Base-by-base conservation (phyloP, 2,113 vertebrate species). In the Prietella phreatophila region DNA sequence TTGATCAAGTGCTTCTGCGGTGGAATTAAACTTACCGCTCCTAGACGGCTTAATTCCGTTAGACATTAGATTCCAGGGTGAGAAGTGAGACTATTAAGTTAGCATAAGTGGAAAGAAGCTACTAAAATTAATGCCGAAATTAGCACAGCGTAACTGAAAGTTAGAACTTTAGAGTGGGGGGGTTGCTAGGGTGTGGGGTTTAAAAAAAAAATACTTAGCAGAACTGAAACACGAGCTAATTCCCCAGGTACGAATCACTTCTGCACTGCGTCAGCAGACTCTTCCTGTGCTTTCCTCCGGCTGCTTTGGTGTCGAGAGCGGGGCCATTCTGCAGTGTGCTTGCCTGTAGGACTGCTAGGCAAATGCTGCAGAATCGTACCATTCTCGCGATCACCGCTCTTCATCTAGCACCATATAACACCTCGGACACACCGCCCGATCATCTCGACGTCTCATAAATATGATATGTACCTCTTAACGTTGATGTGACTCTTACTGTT, bases 361-460 rank as follows among this genome's bases (percentile, higher is more conserved):
- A 92, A 92, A 92, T 92, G 92, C 92, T 92, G 91, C 91, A 88
- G 92, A 92, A 92, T 92, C 87, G 92, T 92, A 90, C 91, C 90
- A 81, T 89, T 92, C 88, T 92, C 85, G 89, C 84, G 87, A 91
- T 91, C 91, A 87, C 86, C 90, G 78, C 85, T 91, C 91, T 87
- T 89, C 92, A 80, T 85, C 84, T 58, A 30, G 76, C 30, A 27
- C 19, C 56, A 17, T 56, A 10, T 53, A 53, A 30, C 39, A 15
- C 19, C 30, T 6, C 61, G 25, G 22, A 36, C 9, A 67, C 50
- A 1, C 50, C 36, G 1, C 10, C 39, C 56, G 47, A 67, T 86
- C 56, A 50, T 63, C 27, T 60, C 53, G 30, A 76, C 73, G 22
- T 19, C 60, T 63, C 82, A 4, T 83, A 25, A 83, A 27, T 47